These are phyloP conservation scores for Drosophila dives DNA, from an alignment of 2,888 invertebrate genomes.

Conservation along the genomic window DNA sequence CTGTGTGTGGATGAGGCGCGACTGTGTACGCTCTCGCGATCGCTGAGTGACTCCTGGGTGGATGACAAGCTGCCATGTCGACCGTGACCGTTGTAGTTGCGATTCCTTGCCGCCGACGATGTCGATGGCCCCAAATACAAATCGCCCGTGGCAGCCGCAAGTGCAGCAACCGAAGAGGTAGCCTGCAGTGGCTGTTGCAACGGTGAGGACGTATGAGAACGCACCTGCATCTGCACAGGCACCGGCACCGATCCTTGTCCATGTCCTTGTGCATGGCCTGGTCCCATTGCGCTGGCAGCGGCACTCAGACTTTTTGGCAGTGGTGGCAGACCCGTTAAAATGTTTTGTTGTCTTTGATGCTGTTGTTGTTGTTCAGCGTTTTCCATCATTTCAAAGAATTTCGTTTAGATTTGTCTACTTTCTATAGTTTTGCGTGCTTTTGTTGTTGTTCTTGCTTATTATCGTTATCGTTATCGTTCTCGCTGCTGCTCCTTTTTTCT, in stretches of 20 bases:
- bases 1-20: slow-evolving; percentile 82
- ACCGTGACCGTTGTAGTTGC: slow-evolving; percentile 68
- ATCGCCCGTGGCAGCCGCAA: slow-evolving; percentile 66
- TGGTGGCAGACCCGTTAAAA: slow-evolving; percentile 89
- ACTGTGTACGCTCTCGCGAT: slow-evolving; percentile 82
- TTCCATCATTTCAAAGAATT: slow-evolving; percentile 63
- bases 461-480: slow-evolving; percentile 28
- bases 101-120: slow-evolving; percentile 75
- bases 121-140: slow-evolving; percentile 80
- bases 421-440: slow-evolving; percentile 17
- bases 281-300: slow-evolving; percentile 85
- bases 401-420: slow-evolving; percentile 15
- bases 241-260: slow-evolving; percentile 7
- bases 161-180: slow-evolving; percentile 52
- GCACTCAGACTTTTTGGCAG: slow-evolving; percentile 95
- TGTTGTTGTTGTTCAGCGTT: slow-evolving; percentile 62
- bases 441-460: slow-evolving; percentile 20
- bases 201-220: slow-evolving; percentile 69
- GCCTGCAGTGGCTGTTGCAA: slow-evolving; percentile 42
- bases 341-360: slow-evolving; percentile 47
- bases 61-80: slow-evolving; percentile 83
- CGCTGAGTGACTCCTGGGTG: slow-evolving; percentile 83
- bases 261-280: slow-evolving; percentile 19
- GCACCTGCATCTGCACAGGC: slow-evolving; percentile 30
- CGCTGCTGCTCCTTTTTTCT: slow-evolving; percentile 26